These are phyloP conservation scores for Morpho achilles DNA, from an alignment of 2,888 invertebrate species.

Conservation along the genomic window DNA sequence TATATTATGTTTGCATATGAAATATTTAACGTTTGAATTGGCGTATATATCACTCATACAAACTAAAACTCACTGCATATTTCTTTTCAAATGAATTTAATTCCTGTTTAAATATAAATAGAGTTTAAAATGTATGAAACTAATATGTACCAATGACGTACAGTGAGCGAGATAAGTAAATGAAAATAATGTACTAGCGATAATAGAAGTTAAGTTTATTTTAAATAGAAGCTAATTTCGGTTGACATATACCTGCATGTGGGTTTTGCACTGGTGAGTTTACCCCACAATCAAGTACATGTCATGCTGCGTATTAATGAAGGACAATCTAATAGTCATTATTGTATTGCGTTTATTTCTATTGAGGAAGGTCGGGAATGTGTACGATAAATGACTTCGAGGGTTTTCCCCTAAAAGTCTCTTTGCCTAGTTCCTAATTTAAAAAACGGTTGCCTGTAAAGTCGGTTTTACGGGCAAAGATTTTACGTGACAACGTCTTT, in stretches of 20 bases:
- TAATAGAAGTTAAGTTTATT: neutral
- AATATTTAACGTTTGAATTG: too few species aligned
- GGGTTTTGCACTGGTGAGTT: constrained; percentile 14
- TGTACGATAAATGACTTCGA: constrained; percentile 7
- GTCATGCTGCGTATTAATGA: constrained; percentile 19
- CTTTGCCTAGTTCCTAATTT: too few species aligned
- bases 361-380: constrained; percentile 24
- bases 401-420: neutral
- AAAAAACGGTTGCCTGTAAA: too few species aligned
- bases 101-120: too few species aligned
- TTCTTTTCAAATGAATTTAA: too few species aligned
- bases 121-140: too few species aligned
- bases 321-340: constrained; percentile 19
- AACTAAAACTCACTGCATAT: too few species aligned
- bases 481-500: too few species aligned
- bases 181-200: neutral
- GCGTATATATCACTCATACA: too few species aligned
- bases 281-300: constrained; percentile 12
- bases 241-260: neutral
- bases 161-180: neutral
- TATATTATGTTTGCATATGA: too few species aligned
- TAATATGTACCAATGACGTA: neutral
- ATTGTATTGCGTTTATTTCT: constrained; percentile 14
- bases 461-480: too few species aligned
- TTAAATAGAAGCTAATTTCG: neutral